phyloP scores from a whole-genome alignment of 2,113 vertebrate species.

The Carlito syrichta region DNA sequence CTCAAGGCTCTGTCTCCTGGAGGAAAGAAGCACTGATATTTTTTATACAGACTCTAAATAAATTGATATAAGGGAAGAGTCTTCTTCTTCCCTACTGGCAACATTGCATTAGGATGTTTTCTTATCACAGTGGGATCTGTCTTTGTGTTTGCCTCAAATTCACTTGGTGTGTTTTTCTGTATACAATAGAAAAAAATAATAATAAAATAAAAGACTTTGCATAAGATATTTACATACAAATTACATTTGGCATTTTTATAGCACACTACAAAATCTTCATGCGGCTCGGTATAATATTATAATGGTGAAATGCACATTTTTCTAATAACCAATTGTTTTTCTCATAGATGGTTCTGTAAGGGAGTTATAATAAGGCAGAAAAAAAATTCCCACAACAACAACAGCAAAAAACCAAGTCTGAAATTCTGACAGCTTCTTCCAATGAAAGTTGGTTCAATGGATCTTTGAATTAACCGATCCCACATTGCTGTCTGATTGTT shows the following conservation, averaged over 20 bases:
- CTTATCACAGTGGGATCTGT: background rate
- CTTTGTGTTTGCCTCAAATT: background rate
- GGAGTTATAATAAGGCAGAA: background rate
- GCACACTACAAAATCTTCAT: background rate
- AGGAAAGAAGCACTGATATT: background rate
- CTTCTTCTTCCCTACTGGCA: background rate
- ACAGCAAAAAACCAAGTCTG: background rate
- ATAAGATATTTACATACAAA: slow-evolving; percentile 52
- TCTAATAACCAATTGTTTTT: slow-evolving; percentile 47
- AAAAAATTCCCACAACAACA: background rate
- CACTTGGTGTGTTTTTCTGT: background rate
- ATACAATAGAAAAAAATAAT: background rate
- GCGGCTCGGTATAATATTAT: background rate
- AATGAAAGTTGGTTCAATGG: background rate
- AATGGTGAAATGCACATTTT: background rate
- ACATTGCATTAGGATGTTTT: background rate
- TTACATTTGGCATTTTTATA: slow-evolving; percentile 33
- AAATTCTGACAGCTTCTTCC: slow-evolving; percentile 15
- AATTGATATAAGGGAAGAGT: background rate
- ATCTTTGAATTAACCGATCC: background rate
- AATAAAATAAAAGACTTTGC: background rate
- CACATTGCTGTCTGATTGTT: background rate
- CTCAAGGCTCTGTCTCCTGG: background rate
- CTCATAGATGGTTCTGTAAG: background rate
- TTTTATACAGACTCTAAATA: background rate